Conservation (phyloP, 1,140 invertebrate genomes). For the Aricia agestis region DNA sequence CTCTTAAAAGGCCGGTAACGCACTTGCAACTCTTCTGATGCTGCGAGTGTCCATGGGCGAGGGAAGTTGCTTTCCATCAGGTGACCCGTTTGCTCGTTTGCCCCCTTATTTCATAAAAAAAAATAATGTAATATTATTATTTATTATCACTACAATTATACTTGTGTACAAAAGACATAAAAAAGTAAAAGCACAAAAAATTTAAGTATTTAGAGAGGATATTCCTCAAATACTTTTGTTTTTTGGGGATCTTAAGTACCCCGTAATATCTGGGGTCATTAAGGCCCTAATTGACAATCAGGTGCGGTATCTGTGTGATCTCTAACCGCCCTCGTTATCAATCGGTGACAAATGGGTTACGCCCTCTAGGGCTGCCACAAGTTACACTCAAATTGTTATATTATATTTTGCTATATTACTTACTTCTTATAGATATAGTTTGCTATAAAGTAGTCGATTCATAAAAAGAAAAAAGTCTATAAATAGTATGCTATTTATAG, state of each 20-base stretch:
- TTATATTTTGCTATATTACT: too few species aligned
- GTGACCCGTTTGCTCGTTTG: too few species aligned
- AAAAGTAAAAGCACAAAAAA: not conserved
- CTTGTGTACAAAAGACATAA: not conserved
- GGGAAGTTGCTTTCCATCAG: too few species aligned
- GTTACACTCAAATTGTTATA: conserved; percentile 39
- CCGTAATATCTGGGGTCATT: conserved; percentile 9
- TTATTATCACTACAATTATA: too few species aligned
- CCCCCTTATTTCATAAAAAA: too few species aligned
- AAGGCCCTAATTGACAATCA: conserved; percentile 11
- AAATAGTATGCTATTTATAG: too few species aligned
- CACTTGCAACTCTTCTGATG: too few species aligned
- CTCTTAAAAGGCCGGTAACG: too few species aligned
- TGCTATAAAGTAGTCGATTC: not conserved
- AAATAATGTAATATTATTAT: too few species aligned
- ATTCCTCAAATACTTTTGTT: conserved; percentile 1
- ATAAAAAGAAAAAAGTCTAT: too few species aligned
- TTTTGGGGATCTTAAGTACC: not conserved
- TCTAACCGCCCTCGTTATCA: conserved; percentile 36
- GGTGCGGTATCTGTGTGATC: conserved; percentile 19
- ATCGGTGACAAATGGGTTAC: conserved; percentile 56
- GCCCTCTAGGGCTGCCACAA: conserved; percentile 37
- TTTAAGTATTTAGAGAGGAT: not conserved
- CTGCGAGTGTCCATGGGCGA: too few species aligned
- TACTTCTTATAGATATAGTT: conserved; percentile 13